Evolutionary conservation across 2,888 invertebrate genomes (phyloP).

Genomic region (Clepsis dumicolana): DNA sequence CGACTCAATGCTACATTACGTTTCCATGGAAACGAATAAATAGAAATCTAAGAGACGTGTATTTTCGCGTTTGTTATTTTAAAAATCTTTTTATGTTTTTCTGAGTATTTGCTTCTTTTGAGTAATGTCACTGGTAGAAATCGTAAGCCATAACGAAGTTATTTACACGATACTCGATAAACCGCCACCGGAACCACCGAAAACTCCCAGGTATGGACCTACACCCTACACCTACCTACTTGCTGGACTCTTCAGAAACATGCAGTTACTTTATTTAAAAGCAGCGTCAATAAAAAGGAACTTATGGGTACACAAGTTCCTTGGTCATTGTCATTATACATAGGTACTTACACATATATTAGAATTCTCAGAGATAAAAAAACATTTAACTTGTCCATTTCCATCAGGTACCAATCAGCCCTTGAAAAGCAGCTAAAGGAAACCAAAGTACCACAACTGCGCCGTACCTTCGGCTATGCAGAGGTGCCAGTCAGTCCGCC

Average conservation of each 20-base stretch:
- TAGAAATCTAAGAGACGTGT: background rate
- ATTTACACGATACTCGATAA: conserved; percentile 87
- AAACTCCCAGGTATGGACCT: conserved; percentile 83
- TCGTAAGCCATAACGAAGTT: conserved; percentile 88
- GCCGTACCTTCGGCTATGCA: conserved; percentile 89
- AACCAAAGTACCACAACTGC: conserved; percentile 74
- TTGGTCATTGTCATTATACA: no score
- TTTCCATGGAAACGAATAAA: conserved; percentile 27
- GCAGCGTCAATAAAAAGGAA: no score
- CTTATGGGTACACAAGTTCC: no score
- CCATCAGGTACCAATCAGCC: conserved; percentile 82
- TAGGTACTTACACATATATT: no score
- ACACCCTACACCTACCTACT: no score
- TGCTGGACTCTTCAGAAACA: no score
- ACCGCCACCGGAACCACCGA: conserved; percentile 76
- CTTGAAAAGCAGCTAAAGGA: conserved; percentile 78
- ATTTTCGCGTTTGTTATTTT: conserved; percentile 20
- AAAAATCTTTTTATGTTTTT: conserved; percentile 17
- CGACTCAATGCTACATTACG: background rate
- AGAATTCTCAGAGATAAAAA: no score
- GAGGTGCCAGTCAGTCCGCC: conserved; percentile 87
- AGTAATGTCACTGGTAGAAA: conserved; percentile 88
- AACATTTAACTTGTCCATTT: no score
- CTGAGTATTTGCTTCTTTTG: conserved; percentile 14
- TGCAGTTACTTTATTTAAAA: no score